Percentiles rank a stretch among this genome's conserved stretches.
Evolutionary conservation across 2,888 invertebrate species (phyloP).

Genomic region (Myopa tessellatipennis): DNA sequence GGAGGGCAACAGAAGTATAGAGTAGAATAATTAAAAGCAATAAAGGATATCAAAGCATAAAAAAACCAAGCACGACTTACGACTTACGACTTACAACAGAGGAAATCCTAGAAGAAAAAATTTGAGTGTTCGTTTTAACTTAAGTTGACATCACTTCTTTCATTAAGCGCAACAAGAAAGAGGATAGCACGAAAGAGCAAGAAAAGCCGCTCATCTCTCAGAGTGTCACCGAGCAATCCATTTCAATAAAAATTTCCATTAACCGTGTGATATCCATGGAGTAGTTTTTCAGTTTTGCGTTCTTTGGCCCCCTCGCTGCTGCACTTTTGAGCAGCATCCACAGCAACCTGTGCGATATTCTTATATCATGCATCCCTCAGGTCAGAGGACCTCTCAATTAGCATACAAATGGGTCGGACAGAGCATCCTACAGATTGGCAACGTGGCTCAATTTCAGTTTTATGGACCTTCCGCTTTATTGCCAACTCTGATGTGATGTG

Average conservation of each 20-base stretch:
- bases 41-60: neutral
- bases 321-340: neutral
- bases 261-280: neutral
- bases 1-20: neutral
- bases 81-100: neutral
- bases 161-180: conserved; percentile 9
- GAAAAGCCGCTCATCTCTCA: neutral
- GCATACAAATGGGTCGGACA: neutral
- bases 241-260: neutral
- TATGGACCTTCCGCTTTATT: neutral
- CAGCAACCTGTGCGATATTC: neutral
- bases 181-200: neutral
- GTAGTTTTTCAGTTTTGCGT: neutral
- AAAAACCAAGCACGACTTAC: neutral
- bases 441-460: neutral
- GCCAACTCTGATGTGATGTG: neutral
- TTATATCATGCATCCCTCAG: neutral
- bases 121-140: neutral
- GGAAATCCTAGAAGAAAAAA: neutral
- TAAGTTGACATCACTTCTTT: neutral
- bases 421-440: neutral
- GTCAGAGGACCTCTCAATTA: neutral
- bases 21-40: neutral
- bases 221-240: neutral
- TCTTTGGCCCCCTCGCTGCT: neutral